phyloP scores from a whole-genome alignment of 2,113 vertebrate genomes.

The Myiozetetes cayanensis region DNA sequence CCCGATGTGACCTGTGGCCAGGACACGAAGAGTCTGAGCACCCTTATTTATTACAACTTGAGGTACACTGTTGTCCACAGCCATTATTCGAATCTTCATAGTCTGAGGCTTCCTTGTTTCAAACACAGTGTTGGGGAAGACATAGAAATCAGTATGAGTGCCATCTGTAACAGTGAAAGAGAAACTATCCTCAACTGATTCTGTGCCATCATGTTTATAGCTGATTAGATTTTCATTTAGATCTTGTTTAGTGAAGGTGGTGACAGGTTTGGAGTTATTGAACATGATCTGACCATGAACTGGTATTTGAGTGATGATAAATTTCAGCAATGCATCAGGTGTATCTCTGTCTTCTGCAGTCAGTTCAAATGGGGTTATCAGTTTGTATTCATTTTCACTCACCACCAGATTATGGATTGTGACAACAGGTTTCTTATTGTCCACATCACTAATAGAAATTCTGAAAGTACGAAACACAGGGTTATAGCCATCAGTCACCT shows the following conservation, averaged over 20 bases:
- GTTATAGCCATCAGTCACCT: constrained; percentile 94
- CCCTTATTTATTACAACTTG: constrained; percentile 89
- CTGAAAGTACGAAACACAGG: constrained; percentile 94
- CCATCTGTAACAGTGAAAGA: constrained; percentile 94
- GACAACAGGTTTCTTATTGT: constrained; percentile 94
- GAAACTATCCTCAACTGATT: constrained; percentile 88
- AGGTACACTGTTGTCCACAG: constrained; percentile 86
- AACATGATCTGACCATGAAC: constrained; percentile 87
- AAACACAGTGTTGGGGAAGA: constrained; percentile 90
- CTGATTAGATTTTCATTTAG: constrained; percentile 94
- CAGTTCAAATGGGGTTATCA: constrained; percentile 95
- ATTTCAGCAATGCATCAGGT: constrained; percentile 79
- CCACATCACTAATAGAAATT: constrained; percentile 91
- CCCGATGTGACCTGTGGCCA: constrained; percentile 84
- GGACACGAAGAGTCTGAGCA: constrained; percentile 79
- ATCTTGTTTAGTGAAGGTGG: constrained; percentile 90
- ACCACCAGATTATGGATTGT: constrained; percentile 84
- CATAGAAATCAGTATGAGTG: constrained; percentile 90
- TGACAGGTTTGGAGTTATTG: constrained; percentile 80
- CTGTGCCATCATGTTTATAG: constrained; percentile 90
- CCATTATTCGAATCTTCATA: constrained; percentile 85
- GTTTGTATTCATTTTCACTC: constrained; percentile 85
- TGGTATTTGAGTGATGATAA: constrained; percentile 87
- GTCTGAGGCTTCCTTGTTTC: constrained; percentile 88
- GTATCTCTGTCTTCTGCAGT: constrained; percentile 93